Percentiles rank a stretch among this genome's conserved stretches.
phyloP scores from a whole-genome alignment of 1,140 invertebrate genomes.

The Papilio machaon region DNA sequence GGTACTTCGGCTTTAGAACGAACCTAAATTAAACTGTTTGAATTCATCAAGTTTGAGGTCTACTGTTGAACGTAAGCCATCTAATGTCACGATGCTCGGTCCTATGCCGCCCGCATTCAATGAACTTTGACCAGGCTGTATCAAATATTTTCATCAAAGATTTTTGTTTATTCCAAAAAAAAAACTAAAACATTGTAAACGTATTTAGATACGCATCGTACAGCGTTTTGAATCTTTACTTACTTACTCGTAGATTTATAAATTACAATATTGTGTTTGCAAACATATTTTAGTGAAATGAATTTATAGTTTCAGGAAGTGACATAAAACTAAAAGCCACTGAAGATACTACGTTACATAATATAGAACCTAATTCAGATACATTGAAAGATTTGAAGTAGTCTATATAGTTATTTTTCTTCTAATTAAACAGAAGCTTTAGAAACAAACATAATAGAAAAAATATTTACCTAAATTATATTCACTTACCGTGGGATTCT shows the following conservation, averaged over 20 bases:
- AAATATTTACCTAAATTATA: too few relatives aligned
- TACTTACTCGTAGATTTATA: neutral
- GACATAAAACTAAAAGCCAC: neutral
- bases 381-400: neutral
- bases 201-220: neutral
- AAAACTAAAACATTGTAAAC: neutral
- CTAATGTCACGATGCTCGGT: too few relatives aligned
- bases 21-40: neutral
- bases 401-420: neutral
- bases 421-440: too few relatives aligned
- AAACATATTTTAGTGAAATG: neutral
- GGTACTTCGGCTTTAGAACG: neutral
- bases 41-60: too few relatives aligned
- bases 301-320: constrained; percentile 5
- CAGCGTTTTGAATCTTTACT: neutral
- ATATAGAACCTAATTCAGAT: constrained; percentile 3
- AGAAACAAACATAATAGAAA: too few relatives aligned
- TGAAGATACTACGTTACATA: neutral
- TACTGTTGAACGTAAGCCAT: too few relatives aligned
- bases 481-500: too few relatives aligned
- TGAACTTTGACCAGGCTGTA: too few relatives aligned
- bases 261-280: neutral
- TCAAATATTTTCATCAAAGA: too few relatives aligned
- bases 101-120: too few relatives aligned
- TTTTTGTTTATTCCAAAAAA: too few relatives aligned